Base-by-base conservation (phyloP, 2,113 vertebrate genomes). In the Mesoclemmys tuberculata region DNA sequence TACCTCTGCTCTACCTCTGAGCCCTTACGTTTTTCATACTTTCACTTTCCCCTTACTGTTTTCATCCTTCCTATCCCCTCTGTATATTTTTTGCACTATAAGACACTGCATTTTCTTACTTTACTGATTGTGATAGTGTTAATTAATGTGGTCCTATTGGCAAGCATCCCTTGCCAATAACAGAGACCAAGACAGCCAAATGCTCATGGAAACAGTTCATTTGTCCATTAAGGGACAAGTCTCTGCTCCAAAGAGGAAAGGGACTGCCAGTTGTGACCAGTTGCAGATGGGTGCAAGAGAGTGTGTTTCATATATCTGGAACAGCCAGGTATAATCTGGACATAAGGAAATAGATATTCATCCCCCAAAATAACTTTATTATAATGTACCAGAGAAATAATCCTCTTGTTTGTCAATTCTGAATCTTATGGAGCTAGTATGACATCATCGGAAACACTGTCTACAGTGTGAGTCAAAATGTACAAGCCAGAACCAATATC, bases 11-110 rank as follows among this genome's bases (percentile, higher is more conserved):
- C 0, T 52, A 80, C 91, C 87, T 93, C 77, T 89, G 77, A 82
- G 35, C 18, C 38, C 95, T 77, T 88, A 92, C 51, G 82, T 90
- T 96, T 94, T 95, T 18, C 84, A 93, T 64, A 87, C 35, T 77
- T 79, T 85, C 84, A 58, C 48, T 74, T 96, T 93, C 61, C 90
- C 35, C 91, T 94, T 94, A 82, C 21, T 1, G 27, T 90, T 95
- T 96, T 82, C 71, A 90, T 61, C 2, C 1, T 2, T 12, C 0
- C 2, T 91, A 71, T 27, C 14, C 29, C 48, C 90, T 51, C 29
- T 81, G 55, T 71, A 24, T 35, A 88, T 46, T 82, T 80, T 46
- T 84, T 82, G 92, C 44, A 38, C n/a, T 55, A 85, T 31, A 85
- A 82, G 93, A 93, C 55, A 89, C 77, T 74, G 81, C 90, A 94